Evolutionary conservation across 2,797 vertebrate genomes (phyloP).

Genomic region (Hippocampus kuda): DNA sequence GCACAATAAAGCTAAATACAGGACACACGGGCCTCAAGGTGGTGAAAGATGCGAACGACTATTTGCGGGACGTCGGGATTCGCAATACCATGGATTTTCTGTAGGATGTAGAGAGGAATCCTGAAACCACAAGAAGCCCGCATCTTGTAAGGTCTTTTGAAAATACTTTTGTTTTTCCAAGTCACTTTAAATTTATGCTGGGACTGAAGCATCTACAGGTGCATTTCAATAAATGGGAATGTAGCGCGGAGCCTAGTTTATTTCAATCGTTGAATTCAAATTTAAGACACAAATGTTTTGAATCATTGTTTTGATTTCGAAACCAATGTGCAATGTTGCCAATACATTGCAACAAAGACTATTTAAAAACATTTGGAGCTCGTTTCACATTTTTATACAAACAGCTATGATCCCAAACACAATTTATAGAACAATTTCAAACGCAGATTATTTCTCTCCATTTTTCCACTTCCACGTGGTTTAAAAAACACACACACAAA

Average conservation of each 20-base stretch:
- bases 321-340: too few species aligned
- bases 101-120: conserved; percentile 34
- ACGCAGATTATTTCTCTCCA: too few species aligned
- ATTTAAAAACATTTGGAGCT: too few species aligned
- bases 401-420: too few species aligned
- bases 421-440: too few species aligned
- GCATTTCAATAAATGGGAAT: not conserved
- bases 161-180: not conserved
- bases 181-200: not conserved
- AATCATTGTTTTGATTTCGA: not conserved
- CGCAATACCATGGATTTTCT: conserved; percentile 32
- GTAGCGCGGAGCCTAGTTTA: not conserved
- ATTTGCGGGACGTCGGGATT: conserved; percentile 45
- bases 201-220: not conserved
- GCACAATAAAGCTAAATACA: conserved; percentile 24
- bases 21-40: conserved; percentile 16
- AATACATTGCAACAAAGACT: too few species aligned
- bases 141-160: not conserved
- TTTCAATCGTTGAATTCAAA: not conserved
- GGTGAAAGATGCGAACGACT: conserved; percentile 42
- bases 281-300: not conserved
- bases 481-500: not conserved
- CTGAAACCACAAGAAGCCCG: conserved; percentile 26
- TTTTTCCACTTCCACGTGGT: too few species aligned
- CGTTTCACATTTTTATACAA: too few species aligned